Conservation (phyloP, 1,140 invertebrate genomes). For the Papilio polytes region DNA sequence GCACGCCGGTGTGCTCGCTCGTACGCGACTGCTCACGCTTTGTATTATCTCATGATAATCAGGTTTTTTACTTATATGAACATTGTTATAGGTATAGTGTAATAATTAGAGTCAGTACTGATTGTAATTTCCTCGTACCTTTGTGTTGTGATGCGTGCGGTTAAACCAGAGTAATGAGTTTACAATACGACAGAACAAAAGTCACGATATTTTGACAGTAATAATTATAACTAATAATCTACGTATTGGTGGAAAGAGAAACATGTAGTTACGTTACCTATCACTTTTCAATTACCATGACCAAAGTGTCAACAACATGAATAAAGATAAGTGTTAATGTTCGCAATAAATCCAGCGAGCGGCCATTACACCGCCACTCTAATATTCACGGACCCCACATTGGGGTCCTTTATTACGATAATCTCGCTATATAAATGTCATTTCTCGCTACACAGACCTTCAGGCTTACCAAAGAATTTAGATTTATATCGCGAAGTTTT, state of each 20-base stretch:
- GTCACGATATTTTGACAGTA: not conserved
- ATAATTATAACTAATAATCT: no score
- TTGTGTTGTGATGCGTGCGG: not conserved
- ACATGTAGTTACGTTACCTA: not conserved
- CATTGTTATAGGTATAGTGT: not conserved
- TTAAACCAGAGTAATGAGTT: not conserved
- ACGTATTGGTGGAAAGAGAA: not conserved
- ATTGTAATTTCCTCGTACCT: slow-evolving; percentile 1
- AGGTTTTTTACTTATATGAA: not conserved
- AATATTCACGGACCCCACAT: slow-evolving; percentile 3
- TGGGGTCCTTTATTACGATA: slow-evolving; percentile 23
- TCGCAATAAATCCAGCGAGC: slow-evolving; percentile 13
- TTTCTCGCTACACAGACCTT: slow-evolving; percentile 1
- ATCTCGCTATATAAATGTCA: slow-evolving; percentile 20
- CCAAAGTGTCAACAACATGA: not conserved
- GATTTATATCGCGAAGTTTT: slow-evolving; percentile 21
- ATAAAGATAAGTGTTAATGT: not conserved
- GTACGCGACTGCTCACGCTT: not conserved
- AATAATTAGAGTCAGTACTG: not conserved
- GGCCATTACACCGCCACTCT: not conserved
- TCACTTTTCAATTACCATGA: not conserved
- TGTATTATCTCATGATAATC: slow-evolving; percentile 4
- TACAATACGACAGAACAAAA: not conserved
- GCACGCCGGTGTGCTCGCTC: not conserved
- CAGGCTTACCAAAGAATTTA: slow-evolving; percentile 26